Evolutionary conservation across 2,888 invertebrate species (phyloP), one percentile per base, ranked within the genome.

Genomic region (Chrysotoxum bicinctum): DNA sequence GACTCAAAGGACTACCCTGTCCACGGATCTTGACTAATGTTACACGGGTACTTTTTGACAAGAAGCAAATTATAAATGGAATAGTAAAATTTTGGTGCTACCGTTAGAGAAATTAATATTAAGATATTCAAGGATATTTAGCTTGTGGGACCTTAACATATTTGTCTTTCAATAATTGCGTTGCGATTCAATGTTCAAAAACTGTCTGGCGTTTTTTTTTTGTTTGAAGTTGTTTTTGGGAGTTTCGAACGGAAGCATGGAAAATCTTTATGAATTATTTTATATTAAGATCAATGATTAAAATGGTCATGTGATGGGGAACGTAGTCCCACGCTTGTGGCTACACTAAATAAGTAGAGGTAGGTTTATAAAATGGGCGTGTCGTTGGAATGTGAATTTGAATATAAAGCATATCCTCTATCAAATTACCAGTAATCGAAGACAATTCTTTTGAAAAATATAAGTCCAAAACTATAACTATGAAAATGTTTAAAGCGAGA

Each of bases 1-100:
- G 6, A 14, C 19, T 5, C 5, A 50, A 23, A 32, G 14, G 12
- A n/a, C 50, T 50, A 23, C 58, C 50, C 35, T 45, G 58, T 58
- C 58, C 37, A 58, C 37, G 58, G 32, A 37, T 74, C 62, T 62
- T 62, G 45, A 74, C 74, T 52, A 80, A 80, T 62, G 58, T 48
- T 45, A 54, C 40, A 6, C 43, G 52, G 16, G 45, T 35, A 54
- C 14, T 58, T 50, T 50, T 50, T 50, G 58, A 35, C 58, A 58
- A 19, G 37, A 8, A 26, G 43, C 23, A 70, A 70, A 62, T 70
- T 74, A 35, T 60, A 37, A 68, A 80, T 30, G 68, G 26, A 45
- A 80, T 14, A 14, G 21, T 21, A 37, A 21, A 62, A 68, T 74
- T 60, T 54, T 50, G 58, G 60, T 45, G 58, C 32, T 56, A 12